phyloP scores from a whole-genome alignment of 2,113 vertebrate genomes.

The Solenodon paradoxus region DNA sequence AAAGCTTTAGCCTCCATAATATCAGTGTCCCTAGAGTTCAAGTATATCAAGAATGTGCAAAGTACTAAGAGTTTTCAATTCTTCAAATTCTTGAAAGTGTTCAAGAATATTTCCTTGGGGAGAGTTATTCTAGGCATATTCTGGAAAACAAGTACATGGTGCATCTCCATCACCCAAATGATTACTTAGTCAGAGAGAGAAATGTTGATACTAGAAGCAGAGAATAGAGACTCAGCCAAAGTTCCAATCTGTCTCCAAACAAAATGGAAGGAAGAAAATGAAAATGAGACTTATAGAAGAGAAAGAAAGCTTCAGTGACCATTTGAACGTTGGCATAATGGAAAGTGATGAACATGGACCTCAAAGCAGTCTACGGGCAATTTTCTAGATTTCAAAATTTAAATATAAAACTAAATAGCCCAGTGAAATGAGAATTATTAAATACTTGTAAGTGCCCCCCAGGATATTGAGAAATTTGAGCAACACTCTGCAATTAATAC shows the following conservation, averaged over 20 bases:
- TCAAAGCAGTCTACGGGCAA: not conserved
- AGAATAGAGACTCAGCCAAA: not conserved
- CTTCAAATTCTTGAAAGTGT: constrained; percentile 58
- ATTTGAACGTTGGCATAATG: not conserved
- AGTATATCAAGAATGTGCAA: constrained; percentile 8
- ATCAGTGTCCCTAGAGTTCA: constrained; percentile 7
- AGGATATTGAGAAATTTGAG: constrained; percentile 57
- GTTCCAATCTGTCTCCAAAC: not conserved
- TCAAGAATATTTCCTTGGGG: constrained; percentile 43
- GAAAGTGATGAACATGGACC: not conserved
- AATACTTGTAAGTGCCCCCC: constrained; percentile 36
- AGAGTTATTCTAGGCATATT: constrained; percentile 49
- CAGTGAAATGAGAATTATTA: constrained; percentile 57
- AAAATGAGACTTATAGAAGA: not conserved
- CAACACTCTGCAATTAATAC: constrained; percentile 66
- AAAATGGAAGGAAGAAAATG: not conserved
- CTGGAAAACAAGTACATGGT: constrained; percentile 2
- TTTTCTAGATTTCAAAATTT: constrained; percentile 7
- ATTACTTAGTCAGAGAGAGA: not conserved
- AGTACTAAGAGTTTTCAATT: constrained; percentile 26
- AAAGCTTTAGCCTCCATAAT: not conserved
- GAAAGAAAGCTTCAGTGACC: not conserved
- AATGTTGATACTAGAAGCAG: not conserved
- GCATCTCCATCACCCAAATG: constrained; percentile 6
- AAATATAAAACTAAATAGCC: constrained; percentile 18